Base-by-base conservation (phyloP, 2,113 vertebrate genomes). In the Amphilophus citrinellus region DNA sequence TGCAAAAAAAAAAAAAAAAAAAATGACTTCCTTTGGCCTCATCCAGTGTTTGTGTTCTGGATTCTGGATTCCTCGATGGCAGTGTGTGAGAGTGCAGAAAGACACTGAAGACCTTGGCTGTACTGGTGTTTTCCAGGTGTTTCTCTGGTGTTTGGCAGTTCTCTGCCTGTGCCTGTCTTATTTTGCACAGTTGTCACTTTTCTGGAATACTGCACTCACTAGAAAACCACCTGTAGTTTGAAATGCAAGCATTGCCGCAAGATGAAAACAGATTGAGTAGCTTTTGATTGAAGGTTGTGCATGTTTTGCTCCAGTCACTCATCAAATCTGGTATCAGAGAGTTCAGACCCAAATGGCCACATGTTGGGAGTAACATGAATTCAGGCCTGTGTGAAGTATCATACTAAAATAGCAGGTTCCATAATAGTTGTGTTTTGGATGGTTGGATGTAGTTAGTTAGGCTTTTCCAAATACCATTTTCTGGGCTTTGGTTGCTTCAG, bases 21-120 rank as follows among this genome's bases (percentile, higher is more conserved):
- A 35, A 35, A 35, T 7, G 32, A 73, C 85, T 82, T 90, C 58
- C 85, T 58, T 85, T 93, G 92, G 93, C 89, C 44, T 22, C 35
- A 50, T 73, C 75, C 83, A 87, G 63, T 92, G 88, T 95, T 95
- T 96, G 88, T 80, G 90, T 90, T 94, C 82, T 89, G 93, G 92
- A 87, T 91, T 89, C 77, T 76, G 82, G 73, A 81, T 95, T 95
- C 94, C 94, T 94, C 90, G 86, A 94, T 92, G 91, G 89, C 90
- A 79, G 80, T 57, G 80, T 90, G 87, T 61, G 27, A 65, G 35
- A 90, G 86, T 77, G 82, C 76, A 85, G 77, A 76, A 61, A 76
- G 82, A 85, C 58, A 56, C 61, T 1, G 37, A 83, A 76, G 82
- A 79, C 75, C 77, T 93, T 90, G 87, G 90, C 79, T 63, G 53